These are phyloP conservation scores for Odontocerum albicorne DNA, from an alignment of 2,888 invertebrate genomes.

Conservation along the genomic window DNA sequence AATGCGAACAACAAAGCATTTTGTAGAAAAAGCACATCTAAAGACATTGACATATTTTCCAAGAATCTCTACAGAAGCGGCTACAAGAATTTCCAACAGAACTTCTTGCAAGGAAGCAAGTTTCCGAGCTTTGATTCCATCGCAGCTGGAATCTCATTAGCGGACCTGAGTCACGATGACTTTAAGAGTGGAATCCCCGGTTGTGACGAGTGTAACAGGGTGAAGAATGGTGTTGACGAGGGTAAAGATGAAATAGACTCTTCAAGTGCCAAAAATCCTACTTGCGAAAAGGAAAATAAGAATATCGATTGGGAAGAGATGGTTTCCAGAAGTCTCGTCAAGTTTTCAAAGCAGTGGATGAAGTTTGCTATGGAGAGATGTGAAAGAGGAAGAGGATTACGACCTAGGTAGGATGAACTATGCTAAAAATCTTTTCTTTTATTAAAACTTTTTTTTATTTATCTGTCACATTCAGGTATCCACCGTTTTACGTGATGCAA, in stretches of 20 bases:
- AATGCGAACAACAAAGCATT: not conserved
- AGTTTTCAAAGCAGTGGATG: conserved; percentile 86
- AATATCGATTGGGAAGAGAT: conserved; percentile 44
- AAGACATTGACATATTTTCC: conserved; percentile 24
- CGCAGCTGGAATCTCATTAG: conserved; percentile 17
- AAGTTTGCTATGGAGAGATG: conserved; percentile 81
- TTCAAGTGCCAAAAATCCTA: conserved; percentile 52
- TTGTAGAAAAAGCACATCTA: conserved; percentile 1
- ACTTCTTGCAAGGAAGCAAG: conserved; percentile 14
- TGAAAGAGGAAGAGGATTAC: conserved; percentile 77
- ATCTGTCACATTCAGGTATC: no score
- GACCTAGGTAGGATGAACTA: conserved; percentile 57
- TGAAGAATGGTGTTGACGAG: conserved; percentile 37
- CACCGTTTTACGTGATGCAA: no score
- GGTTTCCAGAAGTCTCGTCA: conserved; percentile 63
- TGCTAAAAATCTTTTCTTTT: no score
- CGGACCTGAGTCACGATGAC: conserved; percentile 30
- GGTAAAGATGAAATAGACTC: conserved; percentile 58
- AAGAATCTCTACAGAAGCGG: conserved; percentile 20
- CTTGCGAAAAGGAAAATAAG: conserved; percentile 42
- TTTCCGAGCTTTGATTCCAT: conserved; percentile 26
- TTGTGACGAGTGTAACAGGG: conserved; percentile 43
- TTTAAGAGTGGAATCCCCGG: conserved; percentile 31
- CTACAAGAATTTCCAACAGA: conserved; percentile 14
- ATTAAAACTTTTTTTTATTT: no score